Conservation (phyloP, 23 tunicate genomes). For the Phallusia fumigata region DNA sequence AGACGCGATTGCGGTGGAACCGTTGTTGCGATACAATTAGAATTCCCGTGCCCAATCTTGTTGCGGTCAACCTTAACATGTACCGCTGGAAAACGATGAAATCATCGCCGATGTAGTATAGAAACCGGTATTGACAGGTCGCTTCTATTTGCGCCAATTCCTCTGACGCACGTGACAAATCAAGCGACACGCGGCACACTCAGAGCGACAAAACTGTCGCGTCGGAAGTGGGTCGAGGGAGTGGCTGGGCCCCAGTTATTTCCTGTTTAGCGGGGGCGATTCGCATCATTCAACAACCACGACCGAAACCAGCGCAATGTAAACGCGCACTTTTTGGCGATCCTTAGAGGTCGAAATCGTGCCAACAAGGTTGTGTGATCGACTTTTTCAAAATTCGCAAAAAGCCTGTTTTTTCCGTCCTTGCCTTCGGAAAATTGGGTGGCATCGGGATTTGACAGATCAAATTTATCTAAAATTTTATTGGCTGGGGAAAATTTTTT, state of each 20-base stretch:
- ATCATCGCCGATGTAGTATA: neutral
- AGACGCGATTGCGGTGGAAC: no score
- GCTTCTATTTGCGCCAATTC: neutral
- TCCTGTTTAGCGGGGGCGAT: slow-evolving; percentile 9
- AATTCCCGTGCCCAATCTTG: neutral
- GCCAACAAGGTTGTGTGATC: no score
- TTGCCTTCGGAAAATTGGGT: no score
- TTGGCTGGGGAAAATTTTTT: no score
- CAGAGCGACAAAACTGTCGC: neutral
- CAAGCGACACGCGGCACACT: slow-evolving; percentile 8
- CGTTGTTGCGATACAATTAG: neutral
- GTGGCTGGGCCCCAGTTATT: neutral
- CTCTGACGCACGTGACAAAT: slow-evolving; percentile 10
- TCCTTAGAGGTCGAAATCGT: no score
- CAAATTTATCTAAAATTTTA: no score
- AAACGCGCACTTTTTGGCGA: no score
- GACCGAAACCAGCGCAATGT: neutral
- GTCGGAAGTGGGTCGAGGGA: slow-evolving; percentile 2
- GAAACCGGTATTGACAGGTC: neutral
- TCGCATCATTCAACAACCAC: neutral
- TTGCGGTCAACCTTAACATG: neutral
- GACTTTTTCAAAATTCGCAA: no score
- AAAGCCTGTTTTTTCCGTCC: no score
- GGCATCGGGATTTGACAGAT: no score
- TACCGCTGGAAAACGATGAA: neutral